Percentiles rank a stretch among this genome's conserved stretches.
These are phyloP conservation scores for Solenodon paradoxus DNA, from an alignment of 2,113 vertebrate species.

Conservation along the genomic window DNA sequence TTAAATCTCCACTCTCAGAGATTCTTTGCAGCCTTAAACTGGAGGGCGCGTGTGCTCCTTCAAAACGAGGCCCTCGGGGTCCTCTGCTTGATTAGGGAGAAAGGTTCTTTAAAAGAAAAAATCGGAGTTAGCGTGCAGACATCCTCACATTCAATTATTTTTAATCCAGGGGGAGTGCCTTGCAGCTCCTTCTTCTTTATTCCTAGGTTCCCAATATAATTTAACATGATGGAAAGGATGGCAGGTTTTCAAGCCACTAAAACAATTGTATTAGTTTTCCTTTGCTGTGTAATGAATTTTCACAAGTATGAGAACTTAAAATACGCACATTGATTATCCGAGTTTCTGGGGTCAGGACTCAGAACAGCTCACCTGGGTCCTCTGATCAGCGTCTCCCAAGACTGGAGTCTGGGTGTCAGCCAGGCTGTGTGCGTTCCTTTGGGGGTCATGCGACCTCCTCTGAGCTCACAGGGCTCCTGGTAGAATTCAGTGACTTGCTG, in stretches of 20 bases:
- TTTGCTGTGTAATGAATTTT: not conserved
- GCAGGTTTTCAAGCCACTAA: not conserved
- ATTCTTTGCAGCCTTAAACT: not conserved
- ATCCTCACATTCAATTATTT: slow-evolving; percentile 9
- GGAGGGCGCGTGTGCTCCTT: not conserved
- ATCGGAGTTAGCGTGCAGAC: not conserved
- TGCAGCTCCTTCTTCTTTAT: not conserved
- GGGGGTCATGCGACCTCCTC: not conserved
- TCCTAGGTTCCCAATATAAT: not conserved
- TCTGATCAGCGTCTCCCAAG: not conserved
- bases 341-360: not conserved
- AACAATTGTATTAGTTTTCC: not conserved
- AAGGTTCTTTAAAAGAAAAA: slow-evolving; percentile 20
- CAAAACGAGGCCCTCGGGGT: not conserved
- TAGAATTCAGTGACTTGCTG: not conserved
- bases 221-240: not conserved
- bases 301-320: not conserved
- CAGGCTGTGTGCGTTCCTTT: not conserved
- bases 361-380: not conserved
- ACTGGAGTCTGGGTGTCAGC: not conserved
- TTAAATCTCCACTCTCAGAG: not conserved
- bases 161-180: not conserved
- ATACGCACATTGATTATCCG: not conserved
- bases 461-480: not conserved
- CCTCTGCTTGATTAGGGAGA: not conserved